Evolutionary conservation across 2,113 vertebrate species (phyloP), one percentile per base, ranked within the genome.

Genomic region (Centropristis striata): DNA sequence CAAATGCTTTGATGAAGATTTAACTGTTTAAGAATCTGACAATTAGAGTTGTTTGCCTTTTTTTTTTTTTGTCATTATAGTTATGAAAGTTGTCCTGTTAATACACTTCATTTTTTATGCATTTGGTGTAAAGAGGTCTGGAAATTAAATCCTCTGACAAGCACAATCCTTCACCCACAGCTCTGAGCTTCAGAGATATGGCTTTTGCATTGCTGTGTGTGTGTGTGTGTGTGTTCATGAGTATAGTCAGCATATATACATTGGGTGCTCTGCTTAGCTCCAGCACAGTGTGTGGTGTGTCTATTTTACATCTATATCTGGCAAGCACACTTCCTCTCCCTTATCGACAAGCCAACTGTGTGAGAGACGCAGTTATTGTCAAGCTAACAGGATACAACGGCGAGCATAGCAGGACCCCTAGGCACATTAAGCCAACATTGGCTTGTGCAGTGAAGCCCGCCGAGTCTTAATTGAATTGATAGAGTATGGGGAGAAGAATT

Each of bases 401-500:
- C 81, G 85, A 55, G 75, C 75, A 59, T 57, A 59, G 73, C 83
- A 74, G 86, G 57, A 80, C 84, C 88, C 66, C 25, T 32, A 78
- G 84, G 83, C 81, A 75, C 90, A 90, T 88, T 76, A 85, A 84
- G 64, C 47, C 84, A 82, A 88, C 88, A 88, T 92, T 88, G 86
- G 86, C 83, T 88, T 88, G 90, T 80, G 88, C 90, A 91, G 70
- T n/a, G 83, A 87, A 86, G 90, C 88, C 81, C 77, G 20, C 72
- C 36, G 64, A 88, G 78, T 84, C 83, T 88, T 89, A 92, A 93
- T 91, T 89, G 87, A 92, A 88, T 87, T 88, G 88, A 90, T 84
- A 83, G 87, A 86, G 78, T 79, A 71, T 55, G 57, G 70, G 55
- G 73, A 55, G 69, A 75, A 49, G 32, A 66, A 88, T 23, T 84